Evolutionary conservation across 2,888 invertebrate genomes (phyloP).

Genomic region (Philereme vetulata): DNA sequence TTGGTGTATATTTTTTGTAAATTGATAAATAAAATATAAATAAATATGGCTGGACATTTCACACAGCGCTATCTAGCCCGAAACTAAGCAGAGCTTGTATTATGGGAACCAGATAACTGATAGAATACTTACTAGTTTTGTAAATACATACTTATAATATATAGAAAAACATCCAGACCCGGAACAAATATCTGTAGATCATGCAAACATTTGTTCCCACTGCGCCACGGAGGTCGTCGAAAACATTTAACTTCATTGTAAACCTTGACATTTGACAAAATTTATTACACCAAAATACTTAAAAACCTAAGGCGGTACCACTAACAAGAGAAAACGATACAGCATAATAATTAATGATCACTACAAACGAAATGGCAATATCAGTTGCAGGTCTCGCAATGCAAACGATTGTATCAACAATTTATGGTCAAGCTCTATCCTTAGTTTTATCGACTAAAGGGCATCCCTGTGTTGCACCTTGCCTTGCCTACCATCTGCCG

Average conservation of each 20-base stretch:
- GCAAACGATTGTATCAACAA: constrained; percentile 33
- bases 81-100: too few species aligned
- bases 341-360: constrained; percentile 11
- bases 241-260: not conserved
- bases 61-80: too few species aligned
- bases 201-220: too few species aligned
- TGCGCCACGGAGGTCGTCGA: too few species aligned
- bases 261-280: not conserved
- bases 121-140: too few species aligned
- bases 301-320: not conserved
- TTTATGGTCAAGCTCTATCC: constrained; percentile 35
- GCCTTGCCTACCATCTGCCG: constrained; percentile 82
- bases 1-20: too few species aligned
- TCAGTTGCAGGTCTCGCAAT: constrained; percentile 16
- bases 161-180: too few species aligned
- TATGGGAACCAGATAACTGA: too few species aligned
- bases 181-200: too few species aligned
- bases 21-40: too few species aligned
- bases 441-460: constrained; percentile 67
- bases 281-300: not conserved
- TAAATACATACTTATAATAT: too few species aligned
- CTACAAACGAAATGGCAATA: constrained; percentile 17
- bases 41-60: too few species aligned
- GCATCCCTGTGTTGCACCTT: constrained; percentile 79
- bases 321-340: not conserved